Base-by-base conservation (phyloP, 2,113 vertebrate species). In the Dasypus novemcinctus region DNA sequence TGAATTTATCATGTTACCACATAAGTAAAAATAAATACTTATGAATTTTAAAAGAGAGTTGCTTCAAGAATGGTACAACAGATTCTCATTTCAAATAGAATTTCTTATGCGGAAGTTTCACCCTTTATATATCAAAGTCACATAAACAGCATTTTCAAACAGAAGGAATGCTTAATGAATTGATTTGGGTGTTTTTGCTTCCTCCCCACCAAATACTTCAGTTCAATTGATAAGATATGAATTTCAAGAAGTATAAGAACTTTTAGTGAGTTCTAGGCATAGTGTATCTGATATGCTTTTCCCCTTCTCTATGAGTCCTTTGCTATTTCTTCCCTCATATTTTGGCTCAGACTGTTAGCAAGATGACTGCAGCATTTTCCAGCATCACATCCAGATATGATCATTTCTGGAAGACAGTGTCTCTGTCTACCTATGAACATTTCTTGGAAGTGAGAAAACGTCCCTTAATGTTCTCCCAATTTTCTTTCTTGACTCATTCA, bases 51-150 rank as follows among this genome's bases (percentile, higher is more conserved):
- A 80, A 41, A 66, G 5, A 82, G 43, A 79, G 5, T 85, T 57
- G 7, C 36, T 59, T 96, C 88, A 43, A 95, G 66, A 84, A 93
- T 68, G 18, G 14, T 85, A 85, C 41, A 29, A 80, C 68, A 88
- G 25, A 46, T 78, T 72, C 33, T 57, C 4, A 81, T n/a, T 90
- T 61, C 17, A 68, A 83, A 68, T 61, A 31, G 9, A 61, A 61
- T 31, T 46, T 8, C 9, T 27, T 63, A 80, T 23, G 52, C 71
- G 27, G 66, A 91, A 63, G 20, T 63, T 87, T 71, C 38, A 52
- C 57, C 52, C 57, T n/a, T 15, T 91, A 57, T 18, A 36, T 78
- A 14, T n/a, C 23, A 82, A 57, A 74, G 25, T 20, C 17, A 46
- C 8, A 54, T 41, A 36, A 79, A 64, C 4, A 15, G n/a, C 46